Conservation (phyloP, 2,888 invertebrate species). For the Bhutanitis thaidina region DNA sequence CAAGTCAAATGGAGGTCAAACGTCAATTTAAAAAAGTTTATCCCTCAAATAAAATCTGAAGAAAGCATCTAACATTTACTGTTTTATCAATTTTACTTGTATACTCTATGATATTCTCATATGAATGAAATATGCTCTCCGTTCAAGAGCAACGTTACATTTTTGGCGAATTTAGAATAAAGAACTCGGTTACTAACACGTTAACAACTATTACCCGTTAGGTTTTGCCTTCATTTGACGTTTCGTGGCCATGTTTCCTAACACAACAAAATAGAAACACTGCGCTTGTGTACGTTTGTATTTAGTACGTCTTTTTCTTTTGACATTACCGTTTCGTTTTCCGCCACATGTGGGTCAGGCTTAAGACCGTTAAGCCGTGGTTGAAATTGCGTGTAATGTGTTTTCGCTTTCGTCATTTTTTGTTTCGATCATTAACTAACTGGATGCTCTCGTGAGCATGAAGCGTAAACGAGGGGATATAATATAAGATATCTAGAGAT, state of each 20-base stretch:
- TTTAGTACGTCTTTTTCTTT: conserved; percentile 12
- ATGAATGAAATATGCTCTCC: no score
- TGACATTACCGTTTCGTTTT: conserved; percentile 10
- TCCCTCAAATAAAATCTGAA: no score
- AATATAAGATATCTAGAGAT: no score
- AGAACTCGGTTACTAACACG: not conserved
- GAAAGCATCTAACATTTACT: no score
- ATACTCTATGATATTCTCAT: no score
- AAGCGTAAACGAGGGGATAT: not conserved
- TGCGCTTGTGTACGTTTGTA: conserved; percentile 3
- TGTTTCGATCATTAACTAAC: conserved; percentile 8
- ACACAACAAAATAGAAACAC: no score
- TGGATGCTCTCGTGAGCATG: not conserved
- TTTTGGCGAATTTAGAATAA: not conserved
- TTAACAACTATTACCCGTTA: not conserved
- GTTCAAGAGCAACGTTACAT: not conserved
- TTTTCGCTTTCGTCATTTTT: conserved; percentile 18
- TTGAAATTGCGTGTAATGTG: conserved; percentile 6
- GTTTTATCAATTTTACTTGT: no score
- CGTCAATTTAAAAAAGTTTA: no score
- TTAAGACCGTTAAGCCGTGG: conserved; percentile 7
- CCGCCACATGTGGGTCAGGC: conserved; percentile 15
- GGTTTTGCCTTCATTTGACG: not conserved
- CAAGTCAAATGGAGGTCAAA: no score
- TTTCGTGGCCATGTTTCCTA: no score